phyloP scores from a whole-genome alignment of 1,140 invertebrate genomes.

The Drosophila dunni region DNA sequence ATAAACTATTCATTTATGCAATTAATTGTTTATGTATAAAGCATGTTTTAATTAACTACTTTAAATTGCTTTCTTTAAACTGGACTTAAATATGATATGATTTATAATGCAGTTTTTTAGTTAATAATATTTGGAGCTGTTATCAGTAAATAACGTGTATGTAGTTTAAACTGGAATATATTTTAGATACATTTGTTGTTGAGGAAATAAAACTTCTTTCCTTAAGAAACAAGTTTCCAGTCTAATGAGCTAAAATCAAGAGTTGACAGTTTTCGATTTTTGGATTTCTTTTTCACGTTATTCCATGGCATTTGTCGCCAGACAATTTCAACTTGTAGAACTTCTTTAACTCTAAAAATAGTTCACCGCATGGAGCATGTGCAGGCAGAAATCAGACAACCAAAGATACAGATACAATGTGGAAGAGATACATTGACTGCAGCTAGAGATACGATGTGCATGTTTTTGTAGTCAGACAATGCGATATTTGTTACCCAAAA shows the following conservation, averaged over 20 bases:
- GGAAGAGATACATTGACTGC: not conserved
- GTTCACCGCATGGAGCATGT: conserved; percentile 35
- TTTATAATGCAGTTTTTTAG: not conserved
- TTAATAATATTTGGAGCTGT: too few relatives aligned
- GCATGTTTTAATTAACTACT: conserved; percentile 1
- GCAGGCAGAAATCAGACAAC: conserved; percentile 29
- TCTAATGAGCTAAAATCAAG: too few relatives aligned
- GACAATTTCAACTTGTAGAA: not conserved
- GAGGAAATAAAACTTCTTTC: too few relatives aligned
- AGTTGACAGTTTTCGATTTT: not conserved
- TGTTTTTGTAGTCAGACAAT: conserved; percentile 13
- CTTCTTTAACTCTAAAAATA: conserved; percentile 31
- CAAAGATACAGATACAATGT: conserved; percentile 23
- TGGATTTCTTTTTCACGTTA: not conserved
- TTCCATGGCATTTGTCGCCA: conserved; percentile 22
- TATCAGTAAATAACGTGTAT: too few relatives aligned
- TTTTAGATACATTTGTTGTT: too few relatives aligned
- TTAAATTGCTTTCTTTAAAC: not conserved
- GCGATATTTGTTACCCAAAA: conserved; percentile 16
- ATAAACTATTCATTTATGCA: not conserved
- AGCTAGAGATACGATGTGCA: not conserved
- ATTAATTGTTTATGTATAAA: not conserved
- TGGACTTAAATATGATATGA: not conserved
- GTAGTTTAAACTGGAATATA: too few relatives aligned
- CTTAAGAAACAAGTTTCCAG: too few relatives aligned